Evolutionary conservation across 2,797 vertebrate genomes (phyloP).

Genomic region (Vultur gryphus): DNA sequence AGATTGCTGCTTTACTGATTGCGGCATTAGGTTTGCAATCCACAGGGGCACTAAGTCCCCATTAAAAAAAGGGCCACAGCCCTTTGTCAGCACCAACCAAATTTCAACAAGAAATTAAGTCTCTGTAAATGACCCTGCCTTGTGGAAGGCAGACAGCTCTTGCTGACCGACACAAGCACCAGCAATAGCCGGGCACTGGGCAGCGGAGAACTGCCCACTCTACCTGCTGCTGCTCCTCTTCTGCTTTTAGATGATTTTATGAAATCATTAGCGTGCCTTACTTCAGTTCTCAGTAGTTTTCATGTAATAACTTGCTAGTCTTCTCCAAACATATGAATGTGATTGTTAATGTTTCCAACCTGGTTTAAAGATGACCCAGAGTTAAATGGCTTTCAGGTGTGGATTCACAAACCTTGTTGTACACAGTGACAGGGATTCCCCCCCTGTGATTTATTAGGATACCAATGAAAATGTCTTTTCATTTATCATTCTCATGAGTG

Average conservation of each 20-base stretch:
- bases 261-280: no score
- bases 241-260: background rate
- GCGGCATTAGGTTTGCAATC: background rate
- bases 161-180: background rate
- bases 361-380: no score
- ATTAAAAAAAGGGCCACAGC: background rate
- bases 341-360: no score
- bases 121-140: background rate
- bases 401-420: no score
- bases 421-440: no score
- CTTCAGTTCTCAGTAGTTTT: background rate
- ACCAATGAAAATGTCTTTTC: no score
- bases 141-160: background rate
- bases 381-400: no score
- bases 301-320: background rate
- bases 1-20: background rate
- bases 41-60: background rate
- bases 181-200: background rate
- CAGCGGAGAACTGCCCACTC: background rate
- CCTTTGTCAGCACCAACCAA: background rate
- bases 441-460: no score
- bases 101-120: background rate
- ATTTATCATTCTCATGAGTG: background rate
- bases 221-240: background rate
- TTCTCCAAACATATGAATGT: background rate